A percentile compares a stretch with the other conserved stretches of the same genome.
These are phyloP conservation scores for Hippopotamus amphibius DNA, from an alignment of 2,113 vertebrate genomes.

Conservation along the genomic window DNA sequence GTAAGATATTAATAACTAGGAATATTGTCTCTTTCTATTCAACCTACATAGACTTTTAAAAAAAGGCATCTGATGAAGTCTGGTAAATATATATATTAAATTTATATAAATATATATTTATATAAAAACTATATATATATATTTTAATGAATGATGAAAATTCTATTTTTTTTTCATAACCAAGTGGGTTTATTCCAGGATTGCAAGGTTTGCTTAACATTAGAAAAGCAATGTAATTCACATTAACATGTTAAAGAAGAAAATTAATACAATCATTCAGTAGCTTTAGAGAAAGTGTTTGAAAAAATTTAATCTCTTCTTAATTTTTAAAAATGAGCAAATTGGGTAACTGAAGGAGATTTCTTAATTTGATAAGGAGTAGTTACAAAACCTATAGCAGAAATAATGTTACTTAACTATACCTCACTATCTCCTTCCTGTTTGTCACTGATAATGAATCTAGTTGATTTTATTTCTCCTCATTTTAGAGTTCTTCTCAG, in stretches of 20 bases:
- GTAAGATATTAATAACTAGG: constrained; percentile 1
- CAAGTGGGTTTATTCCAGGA: not conserved
- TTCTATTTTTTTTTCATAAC: not conserved
- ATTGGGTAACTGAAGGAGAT: not conserved
- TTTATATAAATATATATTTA: not conserved
- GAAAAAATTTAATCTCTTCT: not conserved
- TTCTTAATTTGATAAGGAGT: not conserved
- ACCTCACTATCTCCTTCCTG: not conserved
- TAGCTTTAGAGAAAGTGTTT: not conserved
- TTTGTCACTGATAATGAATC: not conserved
- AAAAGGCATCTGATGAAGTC: not conserved
- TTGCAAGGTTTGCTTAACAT: not conserved
- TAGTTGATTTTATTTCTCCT: not conserved
- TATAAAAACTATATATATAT: not conserved
- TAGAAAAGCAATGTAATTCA: not conserved
- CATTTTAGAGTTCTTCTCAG: not conserved
- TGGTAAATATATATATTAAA: not conserved
- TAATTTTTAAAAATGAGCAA: not conserved
- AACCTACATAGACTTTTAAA: not conserved
- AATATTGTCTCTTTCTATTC: not conserved
- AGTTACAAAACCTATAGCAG: not conserved
- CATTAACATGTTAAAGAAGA: not conserved
- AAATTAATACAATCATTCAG: not conserved
- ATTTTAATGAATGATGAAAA: not conserved
- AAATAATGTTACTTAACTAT: not conserved